Conservation (phyloP, 2,888 invertebrate species). For the Arge pagana region DNA sequence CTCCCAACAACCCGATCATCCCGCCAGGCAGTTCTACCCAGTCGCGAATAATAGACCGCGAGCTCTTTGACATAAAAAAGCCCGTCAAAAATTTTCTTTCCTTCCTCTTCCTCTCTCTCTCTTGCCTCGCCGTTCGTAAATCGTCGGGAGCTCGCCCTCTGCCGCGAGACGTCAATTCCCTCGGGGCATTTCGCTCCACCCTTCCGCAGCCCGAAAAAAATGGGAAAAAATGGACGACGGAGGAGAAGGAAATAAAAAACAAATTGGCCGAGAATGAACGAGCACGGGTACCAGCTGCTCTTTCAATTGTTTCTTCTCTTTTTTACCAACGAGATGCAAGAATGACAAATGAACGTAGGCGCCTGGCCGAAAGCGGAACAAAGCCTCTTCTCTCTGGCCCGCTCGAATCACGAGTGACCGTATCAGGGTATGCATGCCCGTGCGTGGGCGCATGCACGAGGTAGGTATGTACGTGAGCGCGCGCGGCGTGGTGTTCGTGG, state of each 20-base stretch:
- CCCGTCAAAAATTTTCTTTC: not conserved
- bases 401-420: too few relatives aligned
- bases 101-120: conserved; percentile 4
- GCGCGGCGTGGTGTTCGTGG: too few relatives aligned
- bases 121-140: not conserved
- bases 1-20: too few relatives aligned
- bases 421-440: too few relatives aligned
- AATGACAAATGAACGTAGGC: conserved; percentile 17
- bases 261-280: too few relatives aligned
- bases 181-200: not conserved
- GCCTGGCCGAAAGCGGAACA: conserved; percentile 18
- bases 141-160: too few relatives aligned
- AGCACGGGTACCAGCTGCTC: conserved; percentile 9
- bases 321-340: conserved; percentile 4
- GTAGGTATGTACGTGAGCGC: too few relatives aligned
- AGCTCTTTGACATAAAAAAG: too few relatives aligned
- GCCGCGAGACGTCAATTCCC: not conserved
- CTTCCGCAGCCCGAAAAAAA: not conserved
- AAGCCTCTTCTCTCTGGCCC: too few relatives aligned
- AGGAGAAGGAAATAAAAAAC: not conserved
- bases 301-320: conserved; percentile 20
- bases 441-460: too few relatives aligned
- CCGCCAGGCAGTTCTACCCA: too few relatives aligned
- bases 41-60: too few relatives aligned
- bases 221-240: not conserved